These are phyloP conservation scores for Simalia tracyae DNA, from an alignment of 2,797 vertebrate genomes.

Conservation along the genomic window DNA sequence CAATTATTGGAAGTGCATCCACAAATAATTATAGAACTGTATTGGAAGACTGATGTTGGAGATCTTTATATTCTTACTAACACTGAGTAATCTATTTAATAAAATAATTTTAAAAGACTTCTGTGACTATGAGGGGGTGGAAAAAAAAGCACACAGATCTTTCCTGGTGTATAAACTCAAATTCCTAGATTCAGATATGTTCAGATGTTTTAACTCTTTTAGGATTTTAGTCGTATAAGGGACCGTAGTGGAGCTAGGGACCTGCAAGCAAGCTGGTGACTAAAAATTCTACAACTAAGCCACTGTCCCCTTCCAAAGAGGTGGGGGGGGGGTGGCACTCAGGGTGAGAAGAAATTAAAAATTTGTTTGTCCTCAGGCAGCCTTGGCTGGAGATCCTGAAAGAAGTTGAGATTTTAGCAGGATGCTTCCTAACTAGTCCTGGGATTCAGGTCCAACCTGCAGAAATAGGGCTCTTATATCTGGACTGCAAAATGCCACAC, in stretches of 20 bases:
- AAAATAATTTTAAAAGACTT: slow-evolving; percentile 33
- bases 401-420: not conserved
- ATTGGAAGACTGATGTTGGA: slow-evolving; percentile 63
- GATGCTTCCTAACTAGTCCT: not conserved
- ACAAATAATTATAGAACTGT: slow-evolving; percentile 68
- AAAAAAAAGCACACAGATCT: slow-evolving; percentile 8
- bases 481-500: too few relatives aligned
- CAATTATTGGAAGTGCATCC: slow-evolving; percentile 69
- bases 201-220: not conserved
- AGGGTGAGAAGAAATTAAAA: not conserved
- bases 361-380: not conserved
- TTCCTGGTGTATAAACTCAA: slow-evolving; percentile 6
- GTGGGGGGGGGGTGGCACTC: not conserved
- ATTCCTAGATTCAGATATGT: not conserved
- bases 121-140: not conserved
- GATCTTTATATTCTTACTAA: slow-evolving; percentile 72
- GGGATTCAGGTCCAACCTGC: not conserved
- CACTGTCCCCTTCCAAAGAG: not conserved
- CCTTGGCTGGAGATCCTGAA: not conserved
- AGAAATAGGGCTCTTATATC: too few relatives aligned
- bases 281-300: not conserved
- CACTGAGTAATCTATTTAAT: slow-evolving; percentile 64
- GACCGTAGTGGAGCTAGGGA: not conserved
- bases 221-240: not conserved
- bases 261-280: not conserved